Evolutionary conservation across 1,140 invertebrate genomes (phyloP).

Genomic region (Zophobas atratus): DNA sequence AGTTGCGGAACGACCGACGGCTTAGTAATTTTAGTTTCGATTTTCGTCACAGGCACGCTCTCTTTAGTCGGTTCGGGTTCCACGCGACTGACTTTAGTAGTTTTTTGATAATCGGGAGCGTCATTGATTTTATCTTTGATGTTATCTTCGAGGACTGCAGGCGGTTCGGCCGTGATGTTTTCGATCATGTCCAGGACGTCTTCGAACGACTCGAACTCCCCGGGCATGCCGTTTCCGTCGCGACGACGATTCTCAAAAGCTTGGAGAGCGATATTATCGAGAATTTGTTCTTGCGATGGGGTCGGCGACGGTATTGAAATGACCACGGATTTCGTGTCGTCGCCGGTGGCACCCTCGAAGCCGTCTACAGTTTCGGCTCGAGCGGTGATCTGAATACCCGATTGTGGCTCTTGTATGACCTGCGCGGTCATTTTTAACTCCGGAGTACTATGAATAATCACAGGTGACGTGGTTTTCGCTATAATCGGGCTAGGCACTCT

Average conservation of each 20-base stretch:
- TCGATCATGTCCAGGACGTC: conserved; percentile 80
- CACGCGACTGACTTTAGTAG: neutral
- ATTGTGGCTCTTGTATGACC: conserved; percentile 59
- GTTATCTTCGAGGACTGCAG: conserved; percentile 57
- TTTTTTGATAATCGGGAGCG: conserved; percentile 49
- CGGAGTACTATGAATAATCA: conserved; percentile 62
- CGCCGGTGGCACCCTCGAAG: conserved; percentile 67
- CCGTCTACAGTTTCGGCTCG: conserved; percentile 59
- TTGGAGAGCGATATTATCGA: conserved; percentile 74
- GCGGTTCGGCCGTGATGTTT: conserved; percentile 73
- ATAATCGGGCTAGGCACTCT: conserved; percentile 56
- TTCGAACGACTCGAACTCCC: conserved; percentile 75
- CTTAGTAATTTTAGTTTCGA: conserved; percentile 57
- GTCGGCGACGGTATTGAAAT: conserved; percentile 76
- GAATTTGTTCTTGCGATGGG: conserved; percentile 74
- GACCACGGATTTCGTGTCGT: conserved; percentile 73
- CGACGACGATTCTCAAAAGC: conserved; percentile 70
- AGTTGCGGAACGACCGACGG: conserved; percentile 75
- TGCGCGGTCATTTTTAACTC: conserved; percentile 67
- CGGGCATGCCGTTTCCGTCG: conserved; percentile 66
- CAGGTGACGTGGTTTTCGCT: conserved; percentile 58
- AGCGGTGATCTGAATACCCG: conserved; percentile 57
- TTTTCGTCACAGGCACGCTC: conserved; percentile 50
- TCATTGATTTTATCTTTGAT: conserved; percentile 57
- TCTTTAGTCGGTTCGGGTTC: conserved; percentile 51